Evolutionary conservation across 2,888 invertebrate species (phyloP).

Genomic region (Plebejus melissa): DNA sequence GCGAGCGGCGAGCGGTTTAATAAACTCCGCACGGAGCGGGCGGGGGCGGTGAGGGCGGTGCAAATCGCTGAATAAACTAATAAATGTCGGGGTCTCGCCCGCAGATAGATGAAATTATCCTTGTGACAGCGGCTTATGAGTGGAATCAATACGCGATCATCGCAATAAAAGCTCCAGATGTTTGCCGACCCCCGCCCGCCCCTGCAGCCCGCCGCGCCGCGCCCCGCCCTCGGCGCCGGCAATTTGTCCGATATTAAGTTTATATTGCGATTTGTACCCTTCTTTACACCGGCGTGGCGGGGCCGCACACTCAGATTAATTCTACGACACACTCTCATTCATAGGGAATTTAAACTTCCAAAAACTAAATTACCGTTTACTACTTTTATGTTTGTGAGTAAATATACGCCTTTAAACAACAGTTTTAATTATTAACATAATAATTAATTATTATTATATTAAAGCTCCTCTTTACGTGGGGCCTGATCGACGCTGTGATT

Average conservation of each 20-base stretch:
- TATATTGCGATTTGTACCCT: constrained; percentile 75
- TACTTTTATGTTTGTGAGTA: too few species aligned
- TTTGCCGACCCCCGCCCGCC: constrained; percentile 48
- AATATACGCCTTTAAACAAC: too few species aligned
- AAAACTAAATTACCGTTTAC: too few species aligned
- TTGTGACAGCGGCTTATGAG: constrained; percentile 58
- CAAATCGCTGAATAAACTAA: constrained; percentile 46
- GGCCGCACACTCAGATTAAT: constrained; percentile 37
- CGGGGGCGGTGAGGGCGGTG: constrained; percentile 15
- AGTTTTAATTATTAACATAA: too few species aligned
- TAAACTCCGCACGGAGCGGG: constrained; percentile 22
- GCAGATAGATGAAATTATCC: constrained; percentile 57
- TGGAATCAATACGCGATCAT: constrained; percentile 70
- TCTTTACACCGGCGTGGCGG: constrained; percentile 57
- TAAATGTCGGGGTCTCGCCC: constrained; percentile 41
- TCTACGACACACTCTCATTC: neutral
- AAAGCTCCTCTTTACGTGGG: too few species aligned
- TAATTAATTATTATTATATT: too few species aligned
- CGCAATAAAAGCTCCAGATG: constrained; percentile 68
- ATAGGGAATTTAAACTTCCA: neutral
- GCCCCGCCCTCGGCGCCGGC: constrained; percentile 50
- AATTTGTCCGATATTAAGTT: constrained; percentile 75
- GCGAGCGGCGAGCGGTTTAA: constrained; percentile 27
- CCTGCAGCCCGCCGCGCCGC: constrained; percentile 42
- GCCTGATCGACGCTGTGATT: too few species aligned